These are phyloP conservation scores for Triops cancriformis DNA, from an alignment of 1,140 invertebrate genomes.

Conservation along the genomic window DNA sequence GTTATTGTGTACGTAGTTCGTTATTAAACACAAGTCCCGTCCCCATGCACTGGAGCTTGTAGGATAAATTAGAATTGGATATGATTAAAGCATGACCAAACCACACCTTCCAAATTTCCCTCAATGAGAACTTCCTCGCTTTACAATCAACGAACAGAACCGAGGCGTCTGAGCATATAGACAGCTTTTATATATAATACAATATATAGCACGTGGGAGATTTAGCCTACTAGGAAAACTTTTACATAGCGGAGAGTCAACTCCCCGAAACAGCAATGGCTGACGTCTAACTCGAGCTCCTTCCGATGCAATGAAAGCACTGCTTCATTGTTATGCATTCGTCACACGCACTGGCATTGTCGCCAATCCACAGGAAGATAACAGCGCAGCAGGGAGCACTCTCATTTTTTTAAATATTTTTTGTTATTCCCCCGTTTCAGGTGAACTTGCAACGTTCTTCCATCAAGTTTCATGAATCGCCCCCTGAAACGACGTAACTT, in stretches of 20 bases:
- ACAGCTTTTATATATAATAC: background rate
- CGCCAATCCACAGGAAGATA: background rate
- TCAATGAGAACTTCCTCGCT: slow-evolving; percentile 7
- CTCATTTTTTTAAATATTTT: no score
- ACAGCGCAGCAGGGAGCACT: background rate
- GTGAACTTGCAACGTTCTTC: background rate
- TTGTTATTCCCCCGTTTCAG: background rate
- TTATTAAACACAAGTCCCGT: background rate
- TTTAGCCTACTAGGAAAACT: no score
- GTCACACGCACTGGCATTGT: background rate
- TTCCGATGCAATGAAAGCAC: background rate
- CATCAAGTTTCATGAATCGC: background rate
- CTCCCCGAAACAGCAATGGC: background rate
- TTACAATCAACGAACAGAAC: background rate
- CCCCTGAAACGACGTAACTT: background rate
- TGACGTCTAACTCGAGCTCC: background rate
- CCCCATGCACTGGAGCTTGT: background rate
- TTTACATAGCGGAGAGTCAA: background rate
- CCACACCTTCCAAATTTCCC: background rate
- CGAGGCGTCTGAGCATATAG: background rate
- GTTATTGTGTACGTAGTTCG: background rate
- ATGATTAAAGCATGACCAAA: slow-evolving; percentile 6
- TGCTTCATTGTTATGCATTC: background rate
- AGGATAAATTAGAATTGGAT: slow-evolving; percentile 2
- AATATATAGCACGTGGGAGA: background rate